These are phyloP conservation scores for Galeopterus variegatus DNA, from an alignment of 2,113 vertebrate species.

Conservation along the genomic window DNA sequence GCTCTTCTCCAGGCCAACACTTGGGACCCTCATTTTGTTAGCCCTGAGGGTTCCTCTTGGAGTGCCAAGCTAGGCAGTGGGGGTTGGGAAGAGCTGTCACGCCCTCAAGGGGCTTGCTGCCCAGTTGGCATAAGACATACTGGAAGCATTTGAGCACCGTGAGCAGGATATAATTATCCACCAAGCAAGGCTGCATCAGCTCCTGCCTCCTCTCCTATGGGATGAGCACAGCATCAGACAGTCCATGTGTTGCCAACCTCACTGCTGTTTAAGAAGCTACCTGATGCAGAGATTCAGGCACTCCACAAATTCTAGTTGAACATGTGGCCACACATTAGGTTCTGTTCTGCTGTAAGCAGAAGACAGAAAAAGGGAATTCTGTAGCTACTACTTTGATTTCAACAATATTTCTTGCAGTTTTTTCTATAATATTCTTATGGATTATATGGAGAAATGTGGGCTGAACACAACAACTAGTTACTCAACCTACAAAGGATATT, in stretches of 20 bases:
- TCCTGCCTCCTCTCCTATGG: constrained; percentile 9
- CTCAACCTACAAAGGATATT: background rate
- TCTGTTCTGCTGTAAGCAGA: background rate
- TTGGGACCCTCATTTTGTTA: background rate
- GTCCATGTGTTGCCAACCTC: background rate
- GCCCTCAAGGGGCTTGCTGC: background rate
- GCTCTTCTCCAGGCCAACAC: background rate
- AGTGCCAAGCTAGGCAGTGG: background rate
- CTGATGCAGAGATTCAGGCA: background rate
- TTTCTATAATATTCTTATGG: background rate
- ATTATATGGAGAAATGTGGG: background rate
- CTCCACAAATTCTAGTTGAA: background rate
- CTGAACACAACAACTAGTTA: too few relatives aligned
- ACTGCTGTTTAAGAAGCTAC: background rate
- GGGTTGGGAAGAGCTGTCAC: background rate
- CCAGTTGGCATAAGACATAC: background rate
- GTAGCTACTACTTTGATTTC: background rate
- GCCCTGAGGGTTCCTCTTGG: background rate
- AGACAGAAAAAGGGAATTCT: background rate
- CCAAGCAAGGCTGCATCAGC: background rate
- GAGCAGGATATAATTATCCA: constrained; percentile 57
- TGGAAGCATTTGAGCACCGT: background rate
- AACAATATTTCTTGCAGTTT: background rate
- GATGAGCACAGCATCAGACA: background rate
- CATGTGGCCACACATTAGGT: background rate